A percentile compares a stretch with the other conserved stretches of the same genome.
These are phyloP conservation scores for Danaus melanippus DNA, from an alignment of 1,140 invertebrate genomes.

Conservation along the genomic window DNA sequence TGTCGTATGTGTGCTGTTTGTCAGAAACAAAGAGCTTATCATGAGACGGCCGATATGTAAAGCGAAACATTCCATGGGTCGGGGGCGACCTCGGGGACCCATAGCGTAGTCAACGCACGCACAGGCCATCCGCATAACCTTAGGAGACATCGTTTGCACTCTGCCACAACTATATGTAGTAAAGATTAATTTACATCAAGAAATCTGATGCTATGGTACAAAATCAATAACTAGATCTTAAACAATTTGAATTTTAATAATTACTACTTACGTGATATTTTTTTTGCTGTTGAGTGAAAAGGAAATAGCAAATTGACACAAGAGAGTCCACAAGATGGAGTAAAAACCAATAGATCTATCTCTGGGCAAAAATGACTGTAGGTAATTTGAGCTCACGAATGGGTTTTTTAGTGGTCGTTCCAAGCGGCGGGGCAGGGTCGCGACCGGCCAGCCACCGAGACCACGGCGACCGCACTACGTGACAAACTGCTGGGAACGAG, in stretches of 20 bases:
- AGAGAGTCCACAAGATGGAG: neutral
- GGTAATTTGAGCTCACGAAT: conserved; percentile 48
- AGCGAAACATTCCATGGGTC: conserved; percentile 27
- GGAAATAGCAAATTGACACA: no score
- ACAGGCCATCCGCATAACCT: conserved; percentile 52
- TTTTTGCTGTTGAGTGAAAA: no score
- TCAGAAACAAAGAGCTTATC: conserved; percentile 20
- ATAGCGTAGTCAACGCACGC: conserved; percentile 41
- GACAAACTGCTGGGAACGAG: conserved; percentile 41
- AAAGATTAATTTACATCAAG: no score
- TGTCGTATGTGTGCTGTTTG: neutral
- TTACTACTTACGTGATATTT: no score
- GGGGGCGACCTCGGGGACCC: conserved; percentile 37
- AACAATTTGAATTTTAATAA: no score
- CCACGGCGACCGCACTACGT: conserved; percentile 43
- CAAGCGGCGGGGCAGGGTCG: conserved; percentile 42
- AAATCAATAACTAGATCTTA: no score
- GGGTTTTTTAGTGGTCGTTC: conserved; percentile 50
- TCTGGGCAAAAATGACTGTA: conserved; percentile 35
- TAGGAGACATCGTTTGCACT: conserved; percentile 32
- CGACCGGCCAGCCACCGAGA: conserved; percentile 27
- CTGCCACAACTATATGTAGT: conserved; percentile 12
- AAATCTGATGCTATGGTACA: no score
- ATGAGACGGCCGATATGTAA: conserved; percentile 19
- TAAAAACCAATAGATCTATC: conserved; percentile 32